Percentiles rank a stretch among this genome's conserved stretches.
phyloP scores from a whole-genome alignment of 2,113 vertebrate genomes.

The Percina caprodes region DNA sequence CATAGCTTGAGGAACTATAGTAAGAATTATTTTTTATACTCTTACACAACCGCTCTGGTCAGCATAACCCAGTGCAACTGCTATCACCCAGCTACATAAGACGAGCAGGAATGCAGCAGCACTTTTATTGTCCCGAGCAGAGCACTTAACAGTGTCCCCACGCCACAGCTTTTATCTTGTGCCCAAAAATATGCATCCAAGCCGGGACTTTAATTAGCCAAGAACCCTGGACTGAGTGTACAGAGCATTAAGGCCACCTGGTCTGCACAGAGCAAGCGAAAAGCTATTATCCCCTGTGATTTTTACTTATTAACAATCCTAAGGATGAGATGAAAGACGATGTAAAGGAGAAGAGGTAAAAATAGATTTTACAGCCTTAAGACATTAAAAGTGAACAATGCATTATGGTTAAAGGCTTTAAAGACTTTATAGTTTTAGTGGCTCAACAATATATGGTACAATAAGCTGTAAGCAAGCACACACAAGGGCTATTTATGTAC shows the following conservation, averaged over 20 bases:
- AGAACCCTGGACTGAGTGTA: not conserved
- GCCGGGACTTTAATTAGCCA: constrained; percentile 49
- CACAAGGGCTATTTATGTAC: not conserved
- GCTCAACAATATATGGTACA: not conserved
- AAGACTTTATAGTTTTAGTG: not conserved
- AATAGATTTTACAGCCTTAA: not conserved
- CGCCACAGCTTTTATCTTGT: constrained; percentile 39
- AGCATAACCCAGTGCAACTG: constrained; percentile 27
- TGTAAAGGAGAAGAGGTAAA: not conserved
- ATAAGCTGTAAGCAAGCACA: not conserved
- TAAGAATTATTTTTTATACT: constrained; percentile 56
- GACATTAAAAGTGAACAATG: not conserved
- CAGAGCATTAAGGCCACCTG: constrained; percentile 35
- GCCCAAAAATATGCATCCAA: constrained; percentile 50
- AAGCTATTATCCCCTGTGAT: constrained; percentile 20
- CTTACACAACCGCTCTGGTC: constrained; percentile 43
- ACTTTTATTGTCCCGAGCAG: constrained; percentile 45
- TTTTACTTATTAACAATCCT: constrained; percentile 45
- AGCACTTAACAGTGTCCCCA: constrained; percentile 35
- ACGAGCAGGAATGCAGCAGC: constrained; percentile 44
- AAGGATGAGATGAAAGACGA: constrained; percentile 9
- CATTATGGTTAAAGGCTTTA: not conserved
- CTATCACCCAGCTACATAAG: constrained; percentile 21
- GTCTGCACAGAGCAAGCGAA: constrained; percentile 2
- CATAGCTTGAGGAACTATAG: constrained; percentile 5